phyloP scores from a whole-genome alignment of 2,888 invertebrate genomes.

The Philaethria dido region DNA sequence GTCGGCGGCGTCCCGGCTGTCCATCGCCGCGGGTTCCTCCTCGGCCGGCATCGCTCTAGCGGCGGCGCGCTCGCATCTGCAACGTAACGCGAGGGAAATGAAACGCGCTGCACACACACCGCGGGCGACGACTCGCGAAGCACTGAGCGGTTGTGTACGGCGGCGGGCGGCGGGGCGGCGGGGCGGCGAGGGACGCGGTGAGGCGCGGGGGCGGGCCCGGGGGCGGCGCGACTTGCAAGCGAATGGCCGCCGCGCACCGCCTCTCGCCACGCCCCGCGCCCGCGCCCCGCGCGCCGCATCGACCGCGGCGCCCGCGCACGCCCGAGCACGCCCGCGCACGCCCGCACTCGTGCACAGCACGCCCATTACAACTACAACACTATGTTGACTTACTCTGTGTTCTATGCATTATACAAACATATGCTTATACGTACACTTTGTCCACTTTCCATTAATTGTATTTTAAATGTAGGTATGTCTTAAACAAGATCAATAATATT shows the following conservation, averaged over 20 bases:
- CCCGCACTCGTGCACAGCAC: slow-evolving; percentile 32
- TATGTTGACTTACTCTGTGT: background rate
- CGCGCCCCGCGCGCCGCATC: slow-evolving; percentile 42
- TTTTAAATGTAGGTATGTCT: background rate
- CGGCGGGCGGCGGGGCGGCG: slow-evolving; percentile 51
- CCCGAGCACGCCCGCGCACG: slow-evolving; percentile 44
- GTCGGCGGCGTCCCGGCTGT: slow-evolving; percentile 69
- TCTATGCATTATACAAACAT: slow-evolving; percentile 2
- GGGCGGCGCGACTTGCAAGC: slow-evolving; percentile 53
- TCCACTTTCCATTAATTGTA: background rate
- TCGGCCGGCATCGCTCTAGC: slow-evolving; percentile 76
- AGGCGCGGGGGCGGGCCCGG: slow-evolving; percentile 58
- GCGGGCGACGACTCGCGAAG: slow-evolving; percentile 70
- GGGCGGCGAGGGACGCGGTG: slow-evolving; percentile 55
- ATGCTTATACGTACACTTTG: background rate
- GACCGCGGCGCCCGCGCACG: slow-evolving; percentile 45
- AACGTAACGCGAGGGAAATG: slow-evolving; percentile 62
- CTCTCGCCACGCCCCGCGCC: slow-evolving; percentile 52
- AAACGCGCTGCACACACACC: slow-evolving; percentile 61
- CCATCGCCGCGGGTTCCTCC: slow-evolving; percentile 76
- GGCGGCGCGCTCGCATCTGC: slow-evolving; percentile 72
- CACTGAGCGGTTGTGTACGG: slow-evolving; percentile 60
- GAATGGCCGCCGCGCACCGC: slow-evolving; percentile 60
- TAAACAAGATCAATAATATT: too few species aligned
- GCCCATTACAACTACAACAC: slow-evolving; percentile 26